Conservation (phyloP, 2,888 invertebrate genomes). For the Eutolmus rufibarbis region DNA sequence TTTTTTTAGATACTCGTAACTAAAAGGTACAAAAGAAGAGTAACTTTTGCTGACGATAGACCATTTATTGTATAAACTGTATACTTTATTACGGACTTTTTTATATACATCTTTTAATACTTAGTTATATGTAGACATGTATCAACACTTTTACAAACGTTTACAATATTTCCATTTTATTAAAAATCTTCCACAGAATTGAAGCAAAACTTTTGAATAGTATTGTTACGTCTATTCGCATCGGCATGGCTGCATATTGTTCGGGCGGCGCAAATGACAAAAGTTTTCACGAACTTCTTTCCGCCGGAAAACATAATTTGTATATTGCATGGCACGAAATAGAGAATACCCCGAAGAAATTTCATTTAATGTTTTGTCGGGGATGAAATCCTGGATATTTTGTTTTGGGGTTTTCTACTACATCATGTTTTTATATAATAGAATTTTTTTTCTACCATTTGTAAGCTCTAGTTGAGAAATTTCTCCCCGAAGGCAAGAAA, state of each 20-base stretch:
- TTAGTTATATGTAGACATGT: too few species aligned
- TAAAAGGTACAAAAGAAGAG: too few species aligned
- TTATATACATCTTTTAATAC: too few species aligned
- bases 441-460: not conserved
- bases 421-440: not conserved
- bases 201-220: not conserved
- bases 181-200: not conserved
- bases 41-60: too few species aligned
- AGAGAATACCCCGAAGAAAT: not conserved
- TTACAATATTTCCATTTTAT: not conserved
- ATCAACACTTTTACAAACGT: too few species aligned
- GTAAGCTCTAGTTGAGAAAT: not conserved
- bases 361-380: not conserved
- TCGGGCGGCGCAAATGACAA: not conserved
- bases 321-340: not conserved
- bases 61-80: too few species aligned
- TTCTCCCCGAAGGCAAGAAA: not conserved
- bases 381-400: not conserved
- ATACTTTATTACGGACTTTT: too few species aligned
- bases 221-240: not conserved
- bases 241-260: not conserved
- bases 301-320: not conserved
- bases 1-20: too few species aligned
- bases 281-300: not conserved
- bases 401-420: not conserved